Percentiles rank a stretch among this genome's conserved stretches.
Conservation (phyloP, 2,888 invertebrate genomes). For the Erebia aethiops region DNA sequence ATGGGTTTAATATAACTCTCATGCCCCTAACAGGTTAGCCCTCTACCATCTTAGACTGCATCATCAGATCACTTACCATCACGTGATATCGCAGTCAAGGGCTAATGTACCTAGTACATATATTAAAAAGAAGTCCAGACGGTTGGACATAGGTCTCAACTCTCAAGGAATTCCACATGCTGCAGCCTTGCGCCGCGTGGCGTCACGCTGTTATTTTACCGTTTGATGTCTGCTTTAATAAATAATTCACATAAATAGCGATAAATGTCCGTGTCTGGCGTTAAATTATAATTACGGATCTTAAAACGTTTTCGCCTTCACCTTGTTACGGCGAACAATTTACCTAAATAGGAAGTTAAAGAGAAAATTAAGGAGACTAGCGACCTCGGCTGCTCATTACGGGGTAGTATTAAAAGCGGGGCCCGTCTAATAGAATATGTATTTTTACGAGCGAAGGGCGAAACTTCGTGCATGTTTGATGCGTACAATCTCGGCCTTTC, state of each 20-base stretch:
- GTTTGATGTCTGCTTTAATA: conserved; percentile 10
- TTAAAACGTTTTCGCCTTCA: conserved; percentile 54
- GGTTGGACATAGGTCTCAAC: too few species aligned
- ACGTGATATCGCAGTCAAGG: too few species aligned
- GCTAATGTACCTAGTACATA: too few species aligned
- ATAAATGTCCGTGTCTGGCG: conserved; percentile 38
- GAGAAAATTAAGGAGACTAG: conserved; percentile 74
- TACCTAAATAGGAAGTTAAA: conserved; percentile 70
- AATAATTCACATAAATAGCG: conserved; percentile 34
- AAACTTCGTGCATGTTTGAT: conserved; percentile 75
- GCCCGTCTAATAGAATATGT: conserved; percentile 77
- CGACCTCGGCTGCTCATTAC: conserved; percentile 78
- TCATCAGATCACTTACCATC: too few species aligned
- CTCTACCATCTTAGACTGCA: too few species aligned
- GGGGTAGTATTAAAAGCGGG: conserved; percentile 74
- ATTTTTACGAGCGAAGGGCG: conserved; percentile 78
- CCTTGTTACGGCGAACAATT: conserved; percentile 62
- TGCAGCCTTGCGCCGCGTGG: too few species aligned
- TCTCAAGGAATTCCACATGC: too few species aligned
- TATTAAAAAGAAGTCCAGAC: too few species aligned
- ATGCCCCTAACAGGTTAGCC: too few species aligned
- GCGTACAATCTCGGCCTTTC: conserved; percentile 68
- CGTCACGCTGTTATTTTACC: not conserved
- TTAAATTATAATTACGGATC: conserved; percentile 38
- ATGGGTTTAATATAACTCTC: too few species aligned